Evolutionary conservation across 2,797 vertebrate genomes (phyloP).

Genomic region (Moxostoma hubbsi): DNA sequence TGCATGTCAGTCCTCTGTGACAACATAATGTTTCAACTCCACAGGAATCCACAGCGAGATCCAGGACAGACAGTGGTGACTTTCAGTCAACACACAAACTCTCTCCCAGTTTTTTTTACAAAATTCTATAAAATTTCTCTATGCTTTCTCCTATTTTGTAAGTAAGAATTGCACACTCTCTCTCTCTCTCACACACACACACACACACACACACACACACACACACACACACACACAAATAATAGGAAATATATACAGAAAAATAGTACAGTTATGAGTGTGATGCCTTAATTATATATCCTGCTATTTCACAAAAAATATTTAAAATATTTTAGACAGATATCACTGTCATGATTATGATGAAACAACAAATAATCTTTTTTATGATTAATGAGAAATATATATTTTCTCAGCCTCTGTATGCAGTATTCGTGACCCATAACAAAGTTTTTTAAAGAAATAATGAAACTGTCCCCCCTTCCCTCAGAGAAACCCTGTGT

Average conservation of each 20-base stretch:
- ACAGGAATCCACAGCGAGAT: background rate
- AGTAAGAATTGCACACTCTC: too few species aligned
- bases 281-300: background rate
- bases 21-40: background rate
- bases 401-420: background rate
- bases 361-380: background rate
- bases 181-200: too few species aligned
- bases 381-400: background rate
- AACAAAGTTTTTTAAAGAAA: background rate
- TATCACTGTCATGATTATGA: background rate
- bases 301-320: background rate
- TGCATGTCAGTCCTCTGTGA: background rate
- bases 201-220: too few species aligned
- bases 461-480: background rate
- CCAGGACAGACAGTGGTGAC: background rate
- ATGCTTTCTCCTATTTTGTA: background rate
- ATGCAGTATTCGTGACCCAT: background rate
- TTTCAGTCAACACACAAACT: constrained; percentile 2
- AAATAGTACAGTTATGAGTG: too few species aligned
- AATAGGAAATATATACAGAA: too few species aligned
- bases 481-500: background rate
- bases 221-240: too few species aligned
- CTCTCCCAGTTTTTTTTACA: background rate
- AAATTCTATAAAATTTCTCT: background rate
- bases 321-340: too few species aligned